Percentiles rank a stretch among this genome's conserved stretches.
These are phyloP conservation scores for Percina caprodes DNA, from an alignment of 2,113 vertebrate genomes.

Conservation along the genomic window DNA sequence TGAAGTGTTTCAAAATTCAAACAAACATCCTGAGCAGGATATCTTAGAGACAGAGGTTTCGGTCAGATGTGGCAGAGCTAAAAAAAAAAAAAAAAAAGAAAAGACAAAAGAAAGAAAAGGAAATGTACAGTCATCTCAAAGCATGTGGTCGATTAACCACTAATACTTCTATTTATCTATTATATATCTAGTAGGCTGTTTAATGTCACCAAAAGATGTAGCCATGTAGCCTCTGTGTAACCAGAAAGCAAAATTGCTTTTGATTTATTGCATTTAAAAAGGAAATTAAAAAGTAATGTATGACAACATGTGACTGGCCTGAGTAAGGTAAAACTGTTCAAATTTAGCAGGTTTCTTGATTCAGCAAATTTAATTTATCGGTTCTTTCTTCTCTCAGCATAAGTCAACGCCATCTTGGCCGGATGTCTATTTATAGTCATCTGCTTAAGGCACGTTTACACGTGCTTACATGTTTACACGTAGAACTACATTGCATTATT, in stretches of 20 bases:
- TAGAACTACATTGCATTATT: no score
- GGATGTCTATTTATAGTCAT: no score
- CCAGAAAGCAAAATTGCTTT: not conserved
- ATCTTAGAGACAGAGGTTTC: constrained; percentile 5
- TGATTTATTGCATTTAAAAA: not conserved
- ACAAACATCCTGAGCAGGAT: not conserved
- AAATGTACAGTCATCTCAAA: constrained; percentile 8
- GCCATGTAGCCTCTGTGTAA: not conserved
- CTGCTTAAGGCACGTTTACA: no score
- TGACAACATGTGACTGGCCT: not conserved
- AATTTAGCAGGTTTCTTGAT: not conserved
- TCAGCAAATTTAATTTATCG: not conserved
- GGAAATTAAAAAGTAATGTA: not conserved
- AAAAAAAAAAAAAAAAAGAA: no score
- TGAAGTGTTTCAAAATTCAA: not conserved
- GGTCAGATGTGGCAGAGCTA: not conserved
- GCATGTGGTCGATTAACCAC: not conserved
- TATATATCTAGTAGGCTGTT: not conserved
- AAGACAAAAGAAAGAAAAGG: not conserved
- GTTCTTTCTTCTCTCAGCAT: no score
- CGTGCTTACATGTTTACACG: no score
- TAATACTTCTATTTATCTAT: not conserved
- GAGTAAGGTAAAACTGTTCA: not conserved
- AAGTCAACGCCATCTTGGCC: no score
- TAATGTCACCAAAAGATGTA: not conserved